These are phyloP conservation scores for Pseudopipra pipra DNA, from an alignment of 2,113 vertebrate species.

Conservation along the genomic window DNA sequence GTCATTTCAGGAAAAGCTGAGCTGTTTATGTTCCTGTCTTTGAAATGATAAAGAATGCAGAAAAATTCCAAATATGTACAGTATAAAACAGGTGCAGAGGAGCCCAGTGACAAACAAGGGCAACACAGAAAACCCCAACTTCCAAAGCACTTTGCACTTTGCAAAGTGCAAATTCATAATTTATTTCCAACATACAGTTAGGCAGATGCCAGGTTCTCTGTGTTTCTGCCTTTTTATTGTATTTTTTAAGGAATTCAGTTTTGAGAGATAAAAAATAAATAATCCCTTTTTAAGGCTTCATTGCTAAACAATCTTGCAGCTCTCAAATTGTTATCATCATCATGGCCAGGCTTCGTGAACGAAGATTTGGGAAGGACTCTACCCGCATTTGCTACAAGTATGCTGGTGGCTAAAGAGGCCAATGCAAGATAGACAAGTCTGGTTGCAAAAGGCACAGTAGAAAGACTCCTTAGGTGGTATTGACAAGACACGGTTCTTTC, in stretches of 20 bases:
- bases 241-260: neutral
- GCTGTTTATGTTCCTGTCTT: slow-evolving; percentile 67
- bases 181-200: neutral
- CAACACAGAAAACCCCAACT: rapidly evolving
- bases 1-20: slow-evolving; percentile 52
- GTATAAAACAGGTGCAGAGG: slow-evolving; percentile 54
- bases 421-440: no score
- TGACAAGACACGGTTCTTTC: no score
- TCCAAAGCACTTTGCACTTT: neutral
- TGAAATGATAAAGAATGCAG: slow-evolving; percentile 42
- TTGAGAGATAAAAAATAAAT: neutral
- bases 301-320: neutral
- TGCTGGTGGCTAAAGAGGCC: no score
- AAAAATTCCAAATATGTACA: slow-evolving; percentile 55
- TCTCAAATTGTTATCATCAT: neutral
- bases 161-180: no score
- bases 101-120: neutral
- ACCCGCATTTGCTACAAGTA: no score
- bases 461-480: no score
- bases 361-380: no score
- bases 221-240: neutral
- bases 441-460: no score
- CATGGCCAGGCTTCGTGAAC: no score
- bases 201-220: neutral
- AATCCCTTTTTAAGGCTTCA: neutral